Base-by-base conservation (phyloP, 2,797 vertebrate species). In the Simalia tracyae region DNA sequence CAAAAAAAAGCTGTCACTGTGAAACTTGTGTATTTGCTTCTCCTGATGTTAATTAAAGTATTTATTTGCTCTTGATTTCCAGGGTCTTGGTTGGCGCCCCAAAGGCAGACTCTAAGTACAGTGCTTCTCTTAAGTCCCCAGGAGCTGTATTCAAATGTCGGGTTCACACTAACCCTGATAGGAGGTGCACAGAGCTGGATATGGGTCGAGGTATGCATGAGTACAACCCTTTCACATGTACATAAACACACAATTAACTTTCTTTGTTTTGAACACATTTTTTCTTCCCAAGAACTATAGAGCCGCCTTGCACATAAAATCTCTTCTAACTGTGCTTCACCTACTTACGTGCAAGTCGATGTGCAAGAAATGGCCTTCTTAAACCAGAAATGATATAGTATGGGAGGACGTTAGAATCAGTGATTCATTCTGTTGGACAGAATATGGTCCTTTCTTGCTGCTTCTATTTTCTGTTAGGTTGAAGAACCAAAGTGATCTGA, bases 71-170 rank as follows among this genome's bases (percentile, higher is more conserved):
- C 87, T 96, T 95, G 3, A 14, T 93, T 92, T 96, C 84, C 97
- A 99, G 99, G 99, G 96, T 99, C 90, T 98, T 99, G 95, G 99
- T 99, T 11, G 99, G 99, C 1, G 99, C 99, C 87, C 99, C 99
- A 1, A 98, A 96, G 96, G 98, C 99, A 64, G 98, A 99, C 94
- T 99, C 99, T 36, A 98, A 98, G 95, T 99, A 98, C 97, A 99
- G 99, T 96, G 96, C 98, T 93, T 98, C 98, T 2, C 97, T 99
- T 94, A 98, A 97, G 91, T 98, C 98, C 87, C 99, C 99, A 4
- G 99, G 99, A 97, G 98, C 99, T 2, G 98, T 99, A 46, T 99
- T 98, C 93, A 99, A 99, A 97, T 99, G 99, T 94, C 98, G 99
- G 10, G 96, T 99, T 94, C 99, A 99, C 96, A 99, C 98, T 97